Evolutionary conservation across 2,797 vertebrate genomes (phyloP).

Genomic region (Hybognathus amarus): DNA sequence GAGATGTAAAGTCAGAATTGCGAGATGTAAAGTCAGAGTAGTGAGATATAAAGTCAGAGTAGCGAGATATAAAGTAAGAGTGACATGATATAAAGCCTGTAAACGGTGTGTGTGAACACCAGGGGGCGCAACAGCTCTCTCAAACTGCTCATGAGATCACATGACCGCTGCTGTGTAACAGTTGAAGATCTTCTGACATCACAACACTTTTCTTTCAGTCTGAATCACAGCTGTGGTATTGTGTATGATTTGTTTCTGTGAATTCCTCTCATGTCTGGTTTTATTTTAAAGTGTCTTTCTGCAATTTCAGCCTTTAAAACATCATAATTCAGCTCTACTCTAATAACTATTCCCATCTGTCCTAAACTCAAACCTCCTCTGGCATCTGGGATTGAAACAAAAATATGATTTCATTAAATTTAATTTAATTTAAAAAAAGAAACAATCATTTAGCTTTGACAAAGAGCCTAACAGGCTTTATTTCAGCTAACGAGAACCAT

Average conservation of each 20-base stretch:
- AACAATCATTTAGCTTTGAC: neutral
- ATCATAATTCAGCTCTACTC: neutral
- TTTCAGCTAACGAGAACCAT: neutral
- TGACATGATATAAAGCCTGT: too few species aligned
- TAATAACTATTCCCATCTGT: neutral
- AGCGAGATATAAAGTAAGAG: too few species aligned
- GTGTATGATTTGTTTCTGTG: neutral
- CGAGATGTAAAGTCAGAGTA: too few species aligned
- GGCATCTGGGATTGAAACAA: neutral
- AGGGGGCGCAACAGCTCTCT: slow-evolving; percentile 65
- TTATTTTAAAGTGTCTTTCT: neutral
- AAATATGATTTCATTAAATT: neutral
- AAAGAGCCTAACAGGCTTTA: neutral
- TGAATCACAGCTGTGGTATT: neutral
- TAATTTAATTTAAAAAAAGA: neutral
- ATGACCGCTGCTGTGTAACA: neutral
- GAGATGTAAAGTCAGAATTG: too few species aligned
- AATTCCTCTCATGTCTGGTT: neutral
- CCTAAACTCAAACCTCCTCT: neutral
- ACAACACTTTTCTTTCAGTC: neutral
- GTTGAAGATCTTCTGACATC: neutral
- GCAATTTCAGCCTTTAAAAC: neutral
- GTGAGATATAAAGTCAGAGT: too few species aligned
- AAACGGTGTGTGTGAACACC: slow-evolving; percentile 75
- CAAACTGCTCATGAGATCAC: neutral